A percentile compares a stretch with the other conserved stretches of the same genome.
phyloP scores from a whole-genome alignment of 1,140 invertebrate species.

The Helicorthomorpha holstii region DNA sequence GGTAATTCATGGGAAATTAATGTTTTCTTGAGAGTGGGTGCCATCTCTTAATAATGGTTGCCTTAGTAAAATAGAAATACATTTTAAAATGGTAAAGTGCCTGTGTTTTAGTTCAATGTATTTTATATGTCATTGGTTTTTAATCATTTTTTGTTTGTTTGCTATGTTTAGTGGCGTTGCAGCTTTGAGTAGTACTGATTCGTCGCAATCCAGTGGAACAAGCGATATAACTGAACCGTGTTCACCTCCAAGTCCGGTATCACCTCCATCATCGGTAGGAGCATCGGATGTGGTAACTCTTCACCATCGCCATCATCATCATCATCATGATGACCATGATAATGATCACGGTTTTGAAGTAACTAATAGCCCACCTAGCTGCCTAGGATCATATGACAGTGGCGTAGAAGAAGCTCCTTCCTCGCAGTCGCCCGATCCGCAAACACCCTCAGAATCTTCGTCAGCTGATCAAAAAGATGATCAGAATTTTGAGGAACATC shows the following conservation, averaged over 20 bases:
- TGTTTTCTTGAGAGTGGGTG: no score
- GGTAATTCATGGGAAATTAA: no score
- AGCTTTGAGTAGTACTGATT: conserved; percentile 42
- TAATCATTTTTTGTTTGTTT: neutral
- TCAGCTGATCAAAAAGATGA: conserved; percentile 10
- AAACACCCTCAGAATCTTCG: neutral
- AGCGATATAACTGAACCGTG: conserved; percentile 62
- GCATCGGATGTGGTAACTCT: conserved; percentile 2
- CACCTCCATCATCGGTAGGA: conserved; percentile 25
- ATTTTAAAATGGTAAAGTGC: no score
- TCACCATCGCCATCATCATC: conserved; percentile 3
- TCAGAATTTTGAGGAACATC: conserved; percentile 4
- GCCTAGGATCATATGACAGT: neutral
- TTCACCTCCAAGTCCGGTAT: conserved; percentile 35
- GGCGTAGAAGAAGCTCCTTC: neutral
- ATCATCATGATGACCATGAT: neutral
- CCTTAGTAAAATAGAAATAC: no score
- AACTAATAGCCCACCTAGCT: neutral
- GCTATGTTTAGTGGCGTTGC: conserved; percentile 45
- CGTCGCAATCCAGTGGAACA: conserved; percentile 32
- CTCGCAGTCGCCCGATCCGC: neutral
- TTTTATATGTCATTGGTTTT: no score
- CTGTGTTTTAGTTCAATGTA: no score
- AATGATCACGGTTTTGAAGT: neutral
- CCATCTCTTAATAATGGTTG: no score